Evolutionary conservation across 2,797 vertebrate genomes (phyloP), one percentile per base, ranked within the genome.

Genomic region (Martes flavigula): DNA sequence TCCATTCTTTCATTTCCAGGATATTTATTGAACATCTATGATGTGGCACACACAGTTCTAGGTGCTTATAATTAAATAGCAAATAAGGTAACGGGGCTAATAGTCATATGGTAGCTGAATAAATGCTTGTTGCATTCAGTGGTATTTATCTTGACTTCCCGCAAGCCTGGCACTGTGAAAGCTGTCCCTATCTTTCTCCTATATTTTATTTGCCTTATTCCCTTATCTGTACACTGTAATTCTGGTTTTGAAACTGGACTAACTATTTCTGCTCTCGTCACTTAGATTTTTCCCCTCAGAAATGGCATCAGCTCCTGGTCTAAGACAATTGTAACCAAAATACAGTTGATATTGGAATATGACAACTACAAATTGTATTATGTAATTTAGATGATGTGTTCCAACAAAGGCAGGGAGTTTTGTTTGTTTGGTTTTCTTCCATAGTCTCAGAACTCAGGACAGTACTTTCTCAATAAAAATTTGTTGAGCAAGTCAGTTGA

Each of bases 11-110:
- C 27, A 73, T 91, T 72, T 46, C 13, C 6, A 73, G 72, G 35
- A 85, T 66, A 54, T 85, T 96, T 94, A 84, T 5, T 88, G 88
- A 94, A 58, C 32, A 96, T 70, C 66, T 89, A 21, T 88, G 64
- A 56, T 48, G 62, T 32, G n/a, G n/a, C n/a, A 35, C 13, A 58
- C 40, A 88, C 20, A 66, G 18, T 73, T 58, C 30, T 79, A 91
- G 46, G 46, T 91, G 25, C 56, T 43, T 51, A 2, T 46, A 79
- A 72, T 35, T 84, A 72, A 87, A 84, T 4, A 78, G 14, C 15
- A 82, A 86, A 84, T 4, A 46, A 68, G 30, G 35, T 38, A 23
- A 51, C 18, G 66, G 23, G 46, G 32, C 46, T 91, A 66, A n/a
- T 18, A 85, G 4, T 83, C 62, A 48, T 43, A 18, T 9, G 23